phyloP scores from a whole-genome alignment of 2,797 vertebrate species.

The Schizopygopsis pylzovi region DNA sequence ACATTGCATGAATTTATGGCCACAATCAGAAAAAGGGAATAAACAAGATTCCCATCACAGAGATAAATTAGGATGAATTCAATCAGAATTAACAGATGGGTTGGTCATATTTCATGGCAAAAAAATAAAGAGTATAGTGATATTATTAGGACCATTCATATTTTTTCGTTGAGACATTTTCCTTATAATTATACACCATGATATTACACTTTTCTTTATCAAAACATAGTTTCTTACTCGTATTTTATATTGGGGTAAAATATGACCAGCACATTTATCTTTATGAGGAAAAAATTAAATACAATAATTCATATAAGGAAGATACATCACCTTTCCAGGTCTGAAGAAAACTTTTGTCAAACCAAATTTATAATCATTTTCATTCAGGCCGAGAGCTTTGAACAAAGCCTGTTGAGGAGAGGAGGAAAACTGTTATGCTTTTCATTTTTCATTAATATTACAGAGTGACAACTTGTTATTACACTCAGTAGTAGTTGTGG shows the following conservation, averaged over 20 bases:
- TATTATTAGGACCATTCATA: no score
- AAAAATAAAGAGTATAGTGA: neutral
- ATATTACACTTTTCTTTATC: neutral
- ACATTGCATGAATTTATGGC: neutral
- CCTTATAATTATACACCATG: no score
- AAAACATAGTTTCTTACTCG: neutral
- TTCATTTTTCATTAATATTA: neutral
- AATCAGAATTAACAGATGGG: neutral
- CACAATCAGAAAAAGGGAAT: neutral
- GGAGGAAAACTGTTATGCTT: slow-evolving; percentile 16
- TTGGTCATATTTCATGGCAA: neutral
- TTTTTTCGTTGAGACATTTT: no score
- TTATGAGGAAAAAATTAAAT: neutral
- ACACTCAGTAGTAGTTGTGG: neutral
- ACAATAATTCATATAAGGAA: neutral
- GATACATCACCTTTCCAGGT: slow-evolving; percentile 90
- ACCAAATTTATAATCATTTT: slow-evolving; percentile 97
- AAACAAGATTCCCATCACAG: neutral
- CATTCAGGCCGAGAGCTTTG: slow-evolving; percentile 95
- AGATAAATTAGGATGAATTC: neutral
- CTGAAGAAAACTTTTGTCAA: slow-evolving; percentile 97
- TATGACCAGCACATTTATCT: neutral
- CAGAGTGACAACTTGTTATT: neutral
- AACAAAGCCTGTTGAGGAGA: slow-evolving; percentile 88
- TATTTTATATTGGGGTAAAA: neutral